Percentiles rank a stretch among this genome's conserved stretches.
phyloP scores from a whole-genome alignment of 2,888 invertebrate genomes.

The Branchipolynoe longqiensis region DNA sequence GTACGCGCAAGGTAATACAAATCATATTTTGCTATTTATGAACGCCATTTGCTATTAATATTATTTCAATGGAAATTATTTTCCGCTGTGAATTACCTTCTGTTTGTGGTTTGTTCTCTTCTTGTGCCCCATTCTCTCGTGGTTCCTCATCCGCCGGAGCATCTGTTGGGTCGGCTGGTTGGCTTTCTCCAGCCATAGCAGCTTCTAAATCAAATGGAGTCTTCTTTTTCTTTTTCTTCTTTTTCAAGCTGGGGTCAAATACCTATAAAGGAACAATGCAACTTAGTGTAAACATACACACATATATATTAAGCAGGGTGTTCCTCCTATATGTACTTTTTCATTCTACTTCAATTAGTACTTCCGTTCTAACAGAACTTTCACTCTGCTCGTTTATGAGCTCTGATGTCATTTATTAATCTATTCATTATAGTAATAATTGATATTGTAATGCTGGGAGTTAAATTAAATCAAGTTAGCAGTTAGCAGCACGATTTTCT shows the following conservation, averaged over 20 bases:
- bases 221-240: conserved; percentile 98
- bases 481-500: too few relatives aligned
- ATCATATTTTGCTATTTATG: neutral
- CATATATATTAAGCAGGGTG: neutral
- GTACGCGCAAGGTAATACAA: neutral
- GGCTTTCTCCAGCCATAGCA: conserved; percentile 84
- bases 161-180: neutral
- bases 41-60: neutral
- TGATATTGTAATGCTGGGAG: too few relatives aligned
- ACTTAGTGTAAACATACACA: neutral
- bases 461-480: too few relatives aligned
- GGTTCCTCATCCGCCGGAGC: conserved; percentile 75
- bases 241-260: conserved; percentile 92
- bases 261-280: conserved; percentile 83
- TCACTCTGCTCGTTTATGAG: too few relatives aligned
- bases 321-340: neutral
- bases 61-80: neutral
- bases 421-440: too few relatives aligned
- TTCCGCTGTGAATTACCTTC: neutral
- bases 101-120: conserved; percentile 39
- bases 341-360: neutral
- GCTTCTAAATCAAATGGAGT: conserved; percentile 95
- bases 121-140: conserved; percentile 82
- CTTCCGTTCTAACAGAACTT: too few relatives aligned
- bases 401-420: too few relatives aligned